These are phyloP conservation scores for Drosophila ficusphila DNA, from an alignment of 1,140 invertebrate species.

Conservation along the genomic window DNA sequence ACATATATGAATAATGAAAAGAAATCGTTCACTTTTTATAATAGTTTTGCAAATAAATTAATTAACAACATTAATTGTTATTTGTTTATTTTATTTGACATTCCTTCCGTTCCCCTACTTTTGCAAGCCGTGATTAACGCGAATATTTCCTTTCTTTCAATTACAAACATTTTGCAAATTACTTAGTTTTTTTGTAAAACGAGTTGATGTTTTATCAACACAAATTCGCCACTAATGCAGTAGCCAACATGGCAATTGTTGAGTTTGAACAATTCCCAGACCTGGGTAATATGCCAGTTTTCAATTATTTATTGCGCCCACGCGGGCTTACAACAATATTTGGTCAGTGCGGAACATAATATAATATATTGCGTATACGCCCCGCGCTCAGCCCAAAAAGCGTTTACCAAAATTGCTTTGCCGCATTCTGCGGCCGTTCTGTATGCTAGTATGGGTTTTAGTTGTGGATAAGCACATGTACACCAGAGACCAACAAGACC, in stretches of 20 bases:
- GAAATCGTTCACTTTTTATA: no score
- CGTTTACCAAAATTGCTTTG: constrained; percentile 60
- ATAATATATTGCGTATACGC: constrained; percentile 70
- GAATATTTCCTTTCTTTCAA: no score
- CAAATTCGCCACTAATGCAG: constrained; percentile 29
- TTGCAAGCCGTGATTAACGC: no score
- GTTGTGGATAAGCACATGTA: constrained; percentile 18
- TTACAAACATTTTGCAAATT: no score
- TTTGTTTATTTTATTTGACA: no score
- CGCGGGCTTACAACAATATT: constrained; percentile 22
- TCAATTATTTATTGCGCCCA: constrained; percentile 52
- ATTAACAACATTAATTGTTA: no score
- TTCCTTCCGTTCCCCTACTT: no score
- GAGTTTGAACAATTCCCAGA: constrained; percentile 17
- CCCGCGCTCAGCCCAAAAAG: constrained; percentile 33
- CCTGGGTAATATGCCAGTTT: constrained; percentile 19
- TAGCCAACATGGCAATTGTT: constrained; percentile 31
- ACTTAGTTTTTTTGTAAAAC: no score
- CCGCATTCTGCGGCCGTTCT: constrained; percentile 64
- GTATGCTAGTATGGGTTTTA: constrained; percentile 21
- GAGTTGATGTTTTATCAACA: not conserved
- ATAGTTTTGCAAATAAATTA: no score
- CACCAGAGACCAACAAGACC: constrained; percentile 20
- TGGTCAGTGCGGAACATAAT: constrained; percentile 38
- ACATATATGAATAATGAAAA: no score